Conservation (phyloP, 2,113 vertebrate genomes). For the Ovis aries region ARS-UI_Ramb_v3.0 NC_056080.1:98757501-98758000, state of each 20-base stretch:
- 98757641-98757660: not conserved
- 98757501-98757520: not conserved
- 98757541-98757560: not conserved
- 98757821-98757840: not conserved
- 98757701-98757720: not conserved
- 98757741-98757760: not conserved
- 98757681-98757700: not conserved
- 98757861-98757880: not conserved
- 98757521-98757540: accelerated
- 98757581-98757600: not conserved
- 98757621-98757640: not conserved
- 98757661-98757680: not conserved
- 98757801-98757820: not conserved
- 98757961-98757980: not conserved
- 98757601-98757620: not conserved
- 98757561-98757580: not conserved
- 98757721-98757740: not conserved
- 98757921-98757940: not conserved
- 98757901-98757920: not conserved
- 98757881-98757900: not conserved
- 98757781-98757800: not conserved
- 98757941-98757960: not conserved
- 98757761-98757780: not conserved
- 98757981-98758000: not conserved
- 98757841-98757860: not conserved